Percentiles rank a stretch among this genome's conserved stretches.
Conservation (phyloP, 2,888 invertebrate species). For the Zygogramma bicolorata region DNA sequence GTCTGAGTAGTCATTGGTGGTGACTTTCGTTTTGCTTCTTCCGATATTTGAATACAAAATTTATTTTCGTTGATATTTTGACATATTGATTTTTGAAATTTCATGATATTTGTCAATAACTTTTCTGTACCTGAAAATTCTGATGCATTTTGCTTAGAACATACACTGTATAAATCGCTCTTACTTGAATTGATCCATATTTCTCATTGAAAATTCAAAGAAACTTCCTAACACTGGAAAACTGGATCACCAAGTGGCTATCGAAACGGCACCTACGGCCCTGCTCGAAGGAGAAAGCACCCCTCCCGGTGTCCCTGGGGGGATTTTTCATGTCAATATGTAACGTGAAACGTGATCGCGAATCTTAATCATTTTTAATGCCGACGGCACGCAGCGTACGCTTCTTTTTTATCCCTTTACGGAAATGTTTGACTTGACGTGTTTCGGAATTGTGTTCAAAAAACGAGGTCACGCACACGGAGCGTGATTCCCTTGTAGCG, state of each 20-base stretch:
- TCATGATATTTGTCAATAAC: too few species aligned
- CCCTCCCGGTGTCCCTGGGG: neutral
- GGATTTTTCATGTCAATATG: constrained; percentile 17
- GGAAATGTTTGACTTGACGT: constrained; percentile 11
- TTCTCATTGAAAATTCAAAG: too few species aligned
- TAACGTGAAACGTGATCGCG: constrained; percentile 16
- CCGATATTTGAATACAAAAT: too few species aligned
- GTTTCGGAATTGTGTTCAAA: constrained; percentile 5
- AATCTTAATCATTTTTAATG: constrained; percentile 18
- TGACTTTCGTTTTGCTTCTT: too few species aligned
- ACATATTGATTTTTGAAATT: too few species aligned
- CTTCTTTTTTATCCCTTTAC: constrained; percentile 7
- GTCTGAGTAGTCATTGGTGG: too few species aligned
- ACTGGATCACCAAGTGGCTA: neutral
- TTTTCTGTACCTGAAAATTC: too few species aligned
- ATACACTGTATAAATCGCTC: too few species aligned
- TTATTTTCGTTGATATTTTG: too few species aligned
- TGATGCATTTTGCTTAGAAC: too few species aligned
- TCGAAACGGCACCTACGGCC: neutral
- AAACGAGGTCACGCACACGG: constrained; percentile 9
- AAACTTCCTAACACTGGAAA: too few species aligned
- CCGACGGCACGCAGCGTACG: constrained; percentile 9
- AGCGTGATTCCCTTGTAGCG: neutral
- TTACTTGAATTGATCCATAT: too few species aligned
- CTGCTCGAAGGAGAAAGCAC: neutral